Evolutionary conservation across 1,140 invertebrate species (phyloP), one percentile per base, ranked within the genome.

Genomic region (Sogatella furcifera): DNA sequence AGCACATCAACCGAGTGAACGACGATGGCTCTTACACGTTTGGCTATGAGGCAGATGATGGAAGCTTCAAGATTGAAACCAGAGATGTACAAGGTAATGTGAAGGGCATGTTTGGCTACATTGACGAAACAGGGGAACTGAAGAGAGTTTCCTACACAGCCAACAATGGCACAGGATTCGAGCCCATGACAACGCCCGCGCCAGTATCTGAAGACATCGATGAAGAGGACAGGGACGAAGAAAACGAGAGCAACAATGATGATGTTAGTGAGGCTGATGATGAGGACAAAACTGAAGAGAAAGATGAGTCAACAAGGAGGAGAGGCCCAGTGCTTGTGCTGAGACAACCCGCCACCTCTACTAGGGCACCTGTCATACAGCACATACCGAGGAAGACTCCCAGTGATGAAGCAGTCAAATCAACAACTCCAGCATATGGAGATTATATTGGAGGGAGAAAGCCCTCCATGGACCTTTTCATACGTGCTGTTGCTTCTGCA

Each of bases 11-110:
- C 61, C 81, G 85, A 71, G 76, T 89, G 0, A 91, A 91, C 68
- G 83, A 89, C 42, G 89, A 92, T 71, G 88, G 88, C 19, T 87
- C 86, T 0, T 92, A 90, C 67, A 90, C 88, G 0, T 89, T 88
- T 62, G 89, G 89, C 0, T 91, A 88, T 67, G 89, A 91, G 74
- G 87, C 88, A 3, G 86, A 83, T 53, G 89, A 90, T 72, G 89
- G 88, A 17, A 87, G 86, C 0, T 88, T 88, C 71, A 90, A 90
- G 74, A 86, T 90, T 59, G 89, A 92, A 74, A 91, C 86, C 64
- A 76, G 88, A 59, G 86, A 88, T 69, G 83, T 86, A 22, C 73
- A 84, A 62, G 90, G 90, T 19, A 86, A 89, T 69, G 86, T 92
- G 42, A 89, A 89, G 70, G 90, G 90, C 52, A 90, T 88, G 34